Evolutionary conservation across 2,113 vertebrate genomes (phyloP).

Genomic region (Ceyx melanurus): DNA sequence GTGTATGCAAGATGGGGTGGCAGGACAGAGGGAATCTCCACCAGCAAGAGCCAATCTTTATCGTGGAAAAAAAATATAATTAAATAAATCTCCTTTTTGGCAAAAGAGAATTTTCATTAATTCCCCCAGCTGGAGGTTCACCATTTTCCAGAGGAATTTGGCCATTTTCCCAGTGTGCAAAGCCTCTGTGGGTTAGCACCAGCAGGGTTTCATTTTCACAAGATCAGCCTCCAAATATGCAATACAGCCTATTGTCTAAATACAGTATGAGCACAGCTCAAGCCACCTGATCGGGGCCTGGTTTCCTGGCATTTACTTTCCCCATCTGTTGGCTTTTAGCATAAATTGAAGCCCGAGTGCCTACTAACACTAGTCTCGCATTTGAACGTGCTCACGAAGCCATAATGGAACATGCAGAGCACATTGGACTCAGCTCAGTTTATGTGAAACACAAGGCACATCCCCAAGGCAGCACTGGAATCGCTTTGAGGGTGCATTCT

Average conservation of each 20-base stretch:
- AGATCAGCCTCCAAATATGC: slow-evolving; percentile 47
- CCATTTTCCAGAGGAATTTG: slow-evolving; percentile 67
- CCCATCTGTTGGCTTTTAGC: slow-evolving; percentile 64
- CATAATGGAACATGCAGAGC: slow-evolving; percentile 8
- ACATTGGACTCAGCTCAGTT: not conserved
- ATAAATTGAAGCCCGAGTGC: not conserved
- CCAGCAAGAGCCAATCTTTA: not conserved
- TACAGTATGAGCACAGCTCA: slow-evolving; percentile 37
- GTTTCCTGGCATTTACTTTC: slow-evolving; percentile 56
- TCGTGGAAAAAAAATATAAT: slow-evolving; percentile 22
- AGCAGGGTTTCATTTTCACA: slow-evolving; percentile 64
- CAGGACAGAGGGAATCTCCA: not conserved
- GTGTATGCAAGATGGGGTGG: fast-evolving
- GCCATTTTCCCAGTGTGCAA: slow-evolving; percentile 58
- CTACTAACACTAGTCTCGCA: slow-evolving; percentile 20
- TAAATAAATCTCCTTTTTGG: slow-evolving; percentile 29
- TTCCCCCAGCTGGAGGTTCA: slow-evolving; percentile 58
- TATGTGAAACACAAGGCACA: not conserved
- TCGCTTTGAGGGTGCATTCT: not conserved
- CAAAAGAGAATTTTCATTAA: slow-evolving; percentile 63
- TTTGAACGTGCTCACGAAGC: slow-evolving; percentile 33
- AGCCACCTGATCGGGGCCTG: slow-evolving; percentile 41
- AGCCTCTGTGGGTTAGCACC: slow-evolving; percentile 57
- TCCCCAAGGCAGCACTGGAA: slow-evolving; percentile 25
- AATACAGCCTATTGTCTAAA: slow-evolving; percentile 35